These are phyloP conservation scores for Propsilocerus akamusi DNA, from an alignment of 1,140 invertebrate genomes.

Conservation along the genomic window DNA sequence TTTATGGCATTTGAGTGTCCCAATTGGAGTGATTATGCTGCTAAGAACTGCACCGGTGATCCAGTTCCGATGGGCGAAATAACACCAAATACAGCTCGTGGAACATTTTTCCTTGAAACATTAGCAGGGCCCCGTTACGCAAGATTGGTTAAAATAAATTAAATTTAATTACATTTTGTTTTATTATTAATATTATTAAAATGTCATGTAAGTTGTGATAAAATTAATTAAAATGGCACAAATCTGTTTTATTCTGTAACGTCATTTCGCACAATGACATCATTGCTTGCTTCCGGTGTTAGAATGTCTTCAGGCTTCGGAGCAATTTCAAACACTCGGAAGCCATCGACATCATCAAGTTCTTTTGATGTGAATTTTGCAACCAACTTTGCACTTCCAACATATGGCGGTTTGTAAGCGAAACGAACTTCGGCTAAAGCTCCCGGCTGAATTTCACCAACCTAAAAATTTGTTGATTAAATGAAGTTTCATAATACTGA, in stretches of 20 bases:
- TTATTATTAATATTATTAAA: no score
- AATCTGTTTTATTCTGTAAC: constrained; percentile 14
- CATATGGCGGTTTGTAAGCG: constrained; percentile 45
- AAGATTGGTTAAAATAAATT: constrained; percentile 8
- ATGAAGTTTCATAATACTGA: neutral
- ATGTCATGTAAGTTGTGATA: neutral
- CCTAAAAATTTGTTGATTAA: constrained; percentile 9
- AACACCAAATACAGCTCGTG: constrained; percentile 25
- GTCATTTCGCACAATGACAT: constrained; percentile 18
- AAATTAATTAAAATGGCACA: neutral
- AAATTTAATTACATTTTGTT: no score
- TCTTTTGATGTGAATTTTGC: constrained; percentile 68
- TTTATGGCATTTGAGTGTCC: constrained; percentile 37
- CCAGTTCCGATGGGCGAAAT: constrained; percentile 37
- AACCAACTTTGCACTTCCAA: constrained; percentile 52
- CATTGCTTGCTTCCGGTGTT: constrained; percentile 12
- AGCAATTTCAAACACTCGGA: constrained; percentile 36
- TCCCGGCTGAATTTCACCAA: constrained; percentile 33
- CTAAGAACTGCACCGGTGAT: constrained; percentile 29
- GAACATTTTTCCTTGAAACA: constrained; percentile 42
- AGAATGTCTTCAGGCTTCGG: constrained; percentile 20
- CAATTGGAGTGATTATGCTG: constrained; percentile 33
- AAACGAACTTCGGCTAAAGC: constrained; percentile 45
- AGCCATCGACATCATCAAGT: constrained; percentile 68
- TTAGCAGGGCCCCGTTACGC: constrained; percentile 32